These are phyloP conservation scores for Drosophila sturtevanti DNA, from an alignment of 1,140 invertebrate species.

Conservation along the genomic window DNA sequence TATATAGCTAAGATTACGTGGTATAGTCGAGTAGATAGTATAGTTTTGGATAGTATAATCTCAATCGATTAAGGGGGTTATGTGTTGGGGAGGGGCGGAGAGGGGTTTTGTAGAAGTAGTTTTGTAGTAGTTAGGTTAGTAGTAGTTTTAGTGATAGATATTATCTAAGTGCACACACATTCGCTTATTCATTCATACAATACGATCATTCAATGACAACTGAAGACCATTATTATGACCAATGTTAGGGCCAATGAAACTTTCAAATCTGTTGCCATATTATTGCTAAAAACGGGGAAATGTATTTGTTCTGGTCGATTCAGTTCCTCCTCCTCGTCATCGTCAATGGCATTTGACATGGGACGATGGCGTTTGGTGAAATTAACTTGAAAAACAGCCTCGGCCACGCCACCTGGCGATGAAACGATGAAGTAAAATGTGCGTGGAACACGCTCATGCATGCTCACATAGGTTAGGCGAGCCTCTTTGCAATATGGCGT, in stretches of 20 bases:
- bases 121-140: background rate
- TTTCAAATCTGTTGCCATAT: constrained; percentile 18
- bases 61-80: constrained; percentile 35
- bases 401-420: constrained; percentile 78
- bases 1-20: constrained; percentile 26
- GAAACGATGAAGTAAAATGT: constrained; percentile 82
- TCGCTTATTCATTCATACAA: constrained; percentile 23
- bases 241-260: constrained; percentile 28
- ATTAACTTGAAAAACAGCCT: constrained; percentile 80
- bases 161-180: constrained; percentile 16
- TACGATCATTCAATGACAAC: constrained; percentile 42
- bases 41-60: constrained; percentile 52
- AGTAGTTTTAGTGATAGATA: constrained; percentile 37
- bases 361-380: constrained; percentile 78
- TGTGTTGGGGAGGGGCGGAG: constrained; percentile 31
- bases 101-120: constrained; percentile 51
- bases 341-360: constrained; percentile 77
- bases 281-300: constrained; percentile 75
- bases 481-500: constrained; percentile 82
- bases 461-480: constrained; percentile 81
- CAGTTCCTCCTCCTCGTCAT: constrained; percentile 80
- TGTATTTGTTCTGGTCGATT: constrained; percentile 82
- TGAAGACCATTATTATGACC: constrained; percentile 26
- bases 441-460: constrained; percentile 81
- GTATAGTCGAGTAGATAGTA: constrained; percentile 28